phyloP scores from a whole-genome alignment of 2,888 invertebrate species.

The Xanthia togata region DNA sequence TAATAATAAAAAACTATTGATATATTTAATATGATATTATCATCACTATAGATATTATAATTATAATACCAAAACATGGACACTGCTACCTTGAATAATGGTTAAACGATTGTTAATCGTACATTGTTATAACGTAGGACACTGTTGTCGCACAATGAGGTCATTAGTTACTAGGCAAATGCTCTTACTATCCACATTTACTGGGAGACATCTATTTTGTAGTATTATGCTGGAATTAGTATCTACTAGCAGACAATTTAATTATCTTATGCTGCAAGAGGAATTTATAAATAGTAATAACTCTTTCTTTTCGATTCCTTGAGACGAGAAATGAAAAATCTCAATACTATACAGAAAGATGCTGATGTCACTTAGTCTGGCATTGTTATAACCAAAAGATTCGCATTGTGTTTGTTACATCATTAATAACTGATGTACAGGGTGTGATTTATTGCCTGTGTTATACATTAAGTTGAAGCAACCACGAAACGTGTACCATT shows the following conservation, averaged over 20 bases:
- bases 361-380: neutral
- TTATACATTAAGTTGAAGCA: neutral
- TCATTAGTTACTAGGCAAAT: conserved; percentile 26
- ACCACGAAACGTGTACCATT: neutral
- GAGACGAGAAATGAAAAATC: neutral
- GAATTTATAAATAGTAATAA: no score
- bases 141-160: conserved; percentile 18
- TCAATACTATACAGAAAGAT: neutral
- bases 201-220: neutral
- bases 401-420: neutral
- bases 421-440: neutral
- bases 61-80: neutral
- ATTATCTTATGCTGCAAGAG: no score
- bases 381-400: neutral
- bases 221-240: conserved; percentile 5
- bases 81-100: conserved; percentile 2
- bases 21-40: no score
- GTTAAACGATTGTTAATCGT: conserved; percentile 21
- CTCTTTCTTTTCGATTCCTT: neutral
- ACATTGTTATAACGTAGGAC: conserved; percentile 29
- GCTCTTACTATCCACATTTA: conserved; percentile 11
- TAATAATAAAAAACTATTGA: no score
- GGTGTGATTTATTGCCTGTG: neutral
- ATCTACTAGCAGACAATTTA: neutral
- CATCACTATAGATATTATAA: no score